A percentile compares a stretch with the other conserved stretches of the same genome.
Evolutionary conservation across 2,888 invertebrate species (phyloP).

Genomic region (Pogonocherus hispidulus): DNA sequence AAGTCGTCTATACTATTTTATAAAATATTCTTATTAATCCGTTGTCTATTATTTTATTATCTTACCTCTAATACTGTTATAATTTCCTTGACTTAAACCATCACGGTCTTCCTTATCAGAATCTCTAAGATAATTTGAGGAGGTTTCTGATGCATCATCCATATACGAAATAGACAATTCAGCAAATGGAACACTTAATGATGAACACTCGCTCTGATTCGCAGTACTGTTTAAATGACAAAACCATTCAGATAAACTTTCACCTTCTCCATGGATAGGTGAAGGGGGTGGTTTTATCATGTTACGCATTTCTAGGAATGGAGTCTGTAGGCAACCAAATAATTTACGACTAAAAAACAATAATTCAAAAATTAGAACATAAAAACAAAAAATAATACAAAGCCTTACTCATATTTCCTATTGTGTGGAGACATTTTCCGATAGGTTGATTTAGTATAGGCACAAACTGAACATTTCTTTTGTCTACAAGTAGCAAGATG

Average conservation of each 20-base stretch:
- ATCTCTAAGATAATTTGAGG: conserved; percentile 54
- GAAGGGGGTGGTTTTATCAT: conserved; percentile 71
- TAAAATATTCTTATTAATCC: too few relatives aligned
- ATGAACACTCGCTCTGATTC: conserved; percentile 66
- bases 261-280: conserved; percentile 64
- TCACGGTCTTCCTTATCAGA: conserved; percentile 46
- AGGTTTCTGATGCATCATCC: conserved; percentile 65
- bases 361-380: too few relatives aligned
- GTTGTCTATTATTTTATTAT: too few relatives aligned
- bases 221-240: conserved; percentile 56
- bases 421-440: conserved; percentile 68
- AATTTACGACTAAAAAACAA: conserved; percentile 71
- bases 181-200: conserved; percentile 66
- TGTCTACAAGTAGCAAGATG: conserved; percentile 71
- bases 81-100: conserved; percentile 58
- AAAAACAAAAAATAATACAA: conserved; percentile 52
- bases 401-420: conserved; percentile 69
- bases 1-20: too few relatives aligned
- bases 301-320: conserved; percentile 72
- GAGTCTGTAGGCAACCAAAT: conserved; percentile 74
- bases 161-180: conserved; percentile 67
- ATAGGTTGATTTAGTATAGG: conserved; percentile 73
- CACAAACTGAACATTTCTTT: conserved; percentile 74
- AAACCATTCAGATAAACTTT: conserved; percentile 68
- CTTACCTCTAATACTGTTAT: conserved; percentile 62